Percentiles rank a stretch among this genome's conserved stretches.
phyloP scores from a whole-genome alignment of 2,888 invertebrate genomes.

The Caenorhabditis afra region DNA sequence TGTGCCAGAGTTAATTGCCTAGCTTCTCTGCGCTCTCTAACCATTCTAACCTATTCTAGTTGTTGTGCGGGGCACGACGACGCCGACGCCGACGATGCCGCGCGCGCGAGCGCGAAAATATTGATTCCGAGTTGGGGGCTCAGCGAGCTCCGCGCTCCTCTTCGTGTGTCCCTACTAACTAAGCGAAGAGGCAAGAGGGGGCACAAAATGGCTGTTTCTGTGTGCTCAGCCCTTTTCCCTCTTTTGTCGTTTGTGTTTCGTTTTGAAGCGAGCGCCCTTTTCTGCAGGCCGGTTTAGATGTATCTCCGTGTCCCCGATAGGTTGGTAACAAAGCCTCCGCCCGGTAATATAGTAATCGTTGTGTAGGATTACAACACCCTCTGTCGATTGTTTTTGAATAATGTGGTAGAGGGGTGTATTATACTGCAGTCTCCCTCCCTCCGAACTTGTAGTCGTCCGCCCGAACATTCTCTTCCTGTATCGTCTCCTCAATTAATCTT shows the following conservation, averaged over 20 bases:
- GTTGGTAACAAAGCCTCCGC: background rate
- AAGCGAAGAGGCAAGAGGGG: conserved; percentile 3
- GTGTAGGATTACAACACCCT: conserved; percentile 2
- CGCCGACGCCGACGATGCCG: conserved; percentile 39
- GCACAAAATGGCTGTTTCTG: background rate
- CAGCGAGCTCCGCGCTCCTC: conserved; percentile 1
- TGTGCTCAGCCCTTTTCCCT: conserved; percentile 22
- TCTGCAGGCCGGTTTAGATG: conserved; percentile 8
- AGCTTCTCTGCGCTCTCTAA: conserved; percentile 23
- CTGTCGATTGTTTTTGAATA: conserved; percentile 7
- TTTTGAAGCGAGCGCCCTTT: background rate
- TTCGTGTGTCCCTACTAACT: conserved; percentile 9
- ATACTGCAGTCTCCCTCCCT: background rate
- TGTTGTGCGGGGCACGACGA: conserved; percentile 42
- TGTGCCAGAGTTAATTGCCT: conserved; percentile 23
- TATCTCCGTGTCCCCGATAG: background rate
- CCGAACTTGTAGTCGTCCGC: background rate
- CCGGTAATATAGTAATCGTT: conserved; percentile 7
- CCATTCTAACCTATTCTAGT: conserved; percentile 39
- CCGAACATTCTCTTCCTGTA: background rate
- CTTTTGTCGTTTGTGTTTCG: conserved; percentile 10
- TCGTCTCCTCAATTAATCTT: background rate
- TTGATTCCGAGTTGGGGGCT: conserved; percentile 11
- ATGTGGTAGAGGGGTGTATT: conserved; percentile 2
- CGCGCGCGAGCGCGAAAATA: conserved; percentile 30